These are phyloP conservation scores for Watersipora subatra DNA, from an alignment of 1,140 invertebrate species.

Conservation along the genomic window DNA sequence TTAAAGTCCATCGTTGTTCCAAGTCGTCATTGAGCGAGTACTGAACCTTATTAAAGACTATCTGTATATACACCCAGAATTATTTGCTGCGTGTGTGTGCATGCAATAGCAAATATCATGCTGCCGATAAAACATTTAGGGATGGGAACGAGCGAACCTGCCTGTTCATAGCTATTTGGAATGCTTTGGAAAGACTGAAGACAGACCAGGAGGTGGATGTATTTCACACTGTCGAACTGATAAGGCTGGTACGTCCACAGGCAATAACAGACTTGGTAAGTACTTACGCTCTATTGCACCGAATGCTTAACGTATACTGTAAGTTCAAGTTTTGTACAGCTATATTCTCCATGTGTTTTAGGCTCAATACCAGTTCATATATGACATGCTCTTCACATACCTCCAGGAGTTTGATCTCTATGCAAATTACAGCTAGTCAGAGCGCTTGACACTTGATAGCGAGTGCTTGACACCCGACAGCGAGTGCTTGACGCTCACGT, in stretches of 20 bases:
- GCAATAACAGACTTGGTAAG: conserved; percentile 33
- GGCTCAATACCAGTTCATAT: conserved; percentile 14
- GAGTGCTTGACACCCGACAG: too few species aligned
- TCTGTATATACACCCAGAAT: too few species aligned
- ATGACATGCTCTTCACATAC: conserved; percentile 12
- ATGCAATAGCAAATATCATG: too few species aligned
- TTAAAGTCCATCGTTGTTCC: too few species aligned
- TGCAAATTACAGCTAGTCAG: conserved; percentile 12
- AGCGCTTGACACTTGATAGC: too few species aligned
- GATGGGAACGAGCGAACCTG: conserved; percentile 41
- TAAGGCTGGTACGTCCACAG: conserved; percentile 31
- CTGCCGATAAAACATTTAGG: too few species aligned
- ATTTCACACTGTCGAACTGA: conserved; percentile 42
- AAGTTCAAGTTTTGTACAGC: neutral
- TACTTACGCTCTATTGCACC: neutral
- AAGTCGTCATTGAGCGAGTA: too few species aligned
- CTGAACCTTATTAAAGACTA: too few species aligned
- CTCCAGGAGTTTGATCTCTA: conserved; percentile 14
- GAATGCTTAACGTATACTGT: neutral
- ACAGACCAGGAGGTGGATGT: conserved; percentile 42
- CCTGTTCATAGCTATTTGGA: conserved; percentile 35
- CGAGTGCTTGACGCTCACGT: too few species aligned
- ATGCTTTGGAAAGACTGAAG: conserved; percentile 39
- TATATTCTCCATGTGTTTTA: conserved; percentile 7
- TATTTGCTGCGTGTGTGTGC: too few species aligned